Evolutionary conservation across 2,797 vertebrate species (phyloP).

Genomic region (Pipistrellus pipistrellus): DNA sequence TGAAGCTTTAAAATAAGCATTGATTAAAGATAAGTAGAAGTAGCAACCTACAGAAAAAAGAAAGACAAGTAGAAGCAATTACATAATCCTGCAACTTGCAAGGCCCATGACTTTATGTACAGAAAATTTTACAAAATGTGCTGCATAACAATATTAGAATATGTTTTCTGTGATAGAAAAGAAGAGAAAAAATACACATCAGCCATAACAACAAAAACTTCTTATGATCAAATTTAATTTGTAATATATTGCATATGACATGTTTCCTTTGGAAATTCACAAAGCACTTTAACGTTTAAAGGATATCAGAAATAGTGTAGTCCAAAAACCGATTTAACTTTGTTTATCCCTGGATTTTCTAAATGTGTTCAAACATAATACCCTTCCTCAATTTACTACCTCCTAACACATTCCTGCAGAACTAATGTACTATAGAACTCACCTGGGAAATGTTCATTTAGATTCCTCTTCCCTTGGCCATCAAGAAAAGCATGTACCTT

Average conservation of each 20-base stretch:
- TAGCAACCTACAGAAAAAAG: too few species aligned
- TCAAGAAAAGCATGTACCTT: slow-evolving; percentile 39
- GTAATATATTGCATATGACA: not conserved
- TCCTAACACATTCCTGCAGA: not conserved
- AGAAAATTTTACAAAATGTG: slow-evolving; percentile 37
- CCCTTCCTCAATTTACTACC: not conserved
- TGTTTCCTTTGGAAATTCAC: not conserved
- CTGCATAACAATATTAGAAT: not conserved
- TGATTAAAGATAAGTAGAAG: not conserved
- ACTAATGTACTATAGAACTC: not conserved
- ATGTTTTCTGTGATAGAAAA: not conserved
- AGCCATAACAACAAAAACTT: not conserved
- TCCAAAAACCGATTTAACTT: not conserved
- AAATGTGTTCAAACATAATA: not conserved
- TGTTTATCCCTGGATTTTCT: slow-evolving; percentile 47
- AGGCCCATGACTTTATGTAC: not conserved
- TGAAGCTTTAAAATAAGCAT: slow-evolving; percentile 25
- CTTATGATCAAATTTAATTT: slow-evolving; percentile 13
- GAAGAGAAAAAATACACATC: not conserved
- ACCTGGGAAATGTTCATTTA: slow-evolving; percentile 34
- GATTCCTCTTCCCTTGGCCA: not conserved
- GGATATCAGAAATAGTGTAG: not conserved
- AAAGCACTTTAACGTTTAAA: slow-evolving; percentile 31
- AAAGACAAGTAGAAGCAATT: not conserved
- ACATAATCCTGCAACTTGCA: not conserved